A percentile compares a stretch with the other conserved stretches of the same genome.
Conservation (phyloP, 1,140 invertebrate genomes). For the Heliconius congener region DNA sequence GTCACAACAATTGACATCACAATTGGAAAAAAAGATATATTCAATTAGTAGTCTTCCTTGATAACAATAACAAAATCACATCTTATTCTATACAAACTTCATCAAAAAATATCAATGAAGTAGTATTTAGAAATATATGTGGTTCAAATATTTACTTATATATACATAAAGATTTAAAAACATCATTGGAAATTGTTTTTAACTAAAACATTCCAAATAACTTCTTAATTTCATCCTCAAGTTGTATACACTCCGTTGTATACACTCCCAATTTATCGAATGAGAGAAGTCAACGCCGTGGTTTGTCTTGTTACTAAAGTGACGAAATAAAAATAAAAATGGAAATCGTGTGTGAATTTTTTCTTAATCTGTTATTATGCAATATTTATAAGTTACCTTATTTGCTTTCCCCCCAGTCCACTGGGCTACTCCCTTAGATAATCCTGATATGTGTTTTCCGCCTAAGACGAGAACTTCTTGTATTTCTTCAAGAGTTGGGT, state of each 20-base stretch:
- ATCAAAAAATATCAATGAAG: neutral
- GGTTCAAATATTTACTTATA: no score
- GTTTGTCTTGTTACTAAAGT: no score
- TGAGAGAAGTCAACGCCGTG: no score
- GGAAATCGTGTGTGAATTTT: no score
- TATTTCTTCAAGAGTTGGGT: conserved; percentile 94
- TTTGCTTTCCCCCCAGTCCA: conserved; percentile 89
- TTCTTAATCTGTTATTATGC: neutral
- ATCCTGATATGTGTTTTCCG: conserved; percentile 91
- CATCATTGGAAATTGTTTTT: no score
- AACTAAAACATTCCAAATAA: no score
- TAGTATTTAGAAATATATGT: neutral
- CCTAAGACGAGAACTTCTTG: conserved; percentile 93
- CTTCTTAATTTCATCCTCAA: no score
- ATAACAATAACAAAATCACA: conserved; percentile 37
- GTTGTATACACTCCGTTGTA: no score
- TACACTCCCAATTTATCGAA: no score
- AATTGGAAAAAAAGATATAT: conserved; percentile 51
- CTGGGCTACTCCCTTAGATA: conserved; percentile 94
- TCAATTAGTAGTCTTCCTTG: conserved; percentile 37
- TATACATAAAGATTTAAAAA: no score
- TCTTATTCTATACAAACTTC: conserved; percentile 16
- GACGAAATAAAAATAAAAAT: no score
- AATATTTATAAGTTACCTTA: conserved; percentile 52
- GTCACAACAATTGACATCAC: conserved; percentile 78